phyloP scores from a whole-genome alignment of 2,797 vertebrate genomes.

The Hippopotamyrus pictus region DNA sequence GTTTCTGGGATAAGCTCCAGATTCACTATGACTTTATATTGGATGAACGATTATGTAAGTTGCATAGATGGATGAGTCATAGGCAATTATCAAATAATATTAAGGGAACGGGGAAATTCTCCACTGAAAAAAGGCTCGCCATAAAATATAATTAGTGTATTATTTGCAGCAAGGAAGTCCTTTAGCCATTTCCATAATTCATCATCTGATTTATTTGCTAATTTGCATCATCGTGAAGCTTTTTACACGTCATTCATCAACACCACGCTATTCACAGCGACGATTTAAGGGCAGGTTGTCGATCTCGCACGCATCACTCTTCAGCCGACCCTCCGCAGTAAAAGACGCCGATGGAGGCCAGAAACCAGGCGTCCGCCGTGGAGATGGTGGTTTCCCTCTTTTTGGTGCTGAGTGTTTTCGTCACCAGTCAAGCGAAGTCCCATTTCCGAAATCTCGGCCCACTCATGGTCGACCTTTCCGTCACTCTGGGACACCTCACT shows the following conservation, averaged over 20 bases:
- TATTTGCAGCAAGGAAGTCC: not conserved
- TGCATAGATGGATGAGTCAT: not conserved
- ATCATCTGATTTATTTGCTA: not conserved
- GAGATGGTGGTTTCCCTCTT: constrained; percentile 35
- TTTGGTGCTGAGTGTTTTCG: constrained; percentile 33
- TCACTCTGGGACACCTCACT: constrained; percentile 36
- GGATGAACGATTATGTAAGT: not conserved
- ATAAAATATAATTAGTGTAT: not conserved
- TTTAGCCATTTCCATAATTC: not conserved
- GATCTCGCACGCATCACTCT: not conserved
- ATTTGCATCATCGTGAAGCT: not conserved
- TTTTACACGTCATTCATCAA: not conserved
- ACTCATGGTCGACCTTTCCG: constrained; percentile 26
- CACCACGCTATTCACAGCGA: not conserved
- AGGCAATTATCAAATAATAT: not conserved
- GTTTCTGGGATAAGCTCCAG: not conserved
- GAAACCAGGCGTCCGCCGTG: constrained; percentile 35
- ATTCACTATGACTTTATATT: not conserved
- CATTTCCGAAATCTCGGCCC: constrained; percentile 12
- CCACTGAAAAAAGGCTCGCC: not conserved
- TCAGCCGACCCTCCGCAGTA: not conserved
- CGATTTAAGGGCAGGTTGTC: not conserved
- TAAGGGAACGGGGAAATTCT: not conserved
- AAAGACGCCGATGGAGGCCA: not conserved
- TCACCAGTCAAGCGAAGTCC: constrained; percentile 24